Evolutionary conservation across 2,888 invertebrate genomes (phyloP), one percentile per base, ranked within the genome.

Genomic region (Caenorhabditis sp.): DNA sequence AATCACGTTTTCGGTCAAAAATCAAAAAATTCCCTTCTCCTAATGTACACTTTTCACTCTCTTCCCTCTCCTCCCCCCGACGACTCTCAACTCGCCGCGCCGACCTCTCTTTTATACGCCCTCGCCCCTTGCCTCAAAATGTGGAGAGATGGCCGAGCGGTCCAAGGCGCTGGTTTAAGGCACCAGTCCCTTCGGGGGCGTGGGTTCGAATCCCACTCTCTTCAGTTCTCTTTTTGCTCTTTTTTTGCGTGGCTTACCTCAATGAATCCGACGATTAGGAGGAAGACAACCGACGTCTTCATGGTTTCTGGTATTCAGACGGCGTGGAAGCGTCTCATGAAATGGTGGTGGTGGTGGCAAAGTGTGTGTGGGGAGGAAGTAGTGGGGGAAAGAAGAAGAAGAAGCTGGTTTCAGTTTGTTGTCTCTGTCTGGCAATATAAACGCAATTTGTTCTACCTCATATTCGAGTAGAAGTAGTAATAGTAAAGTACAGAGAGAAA

Each of bases 91-190:
- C 54, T 56, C 28, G 26, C 2, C 28, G 2, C n/a, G 47, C 47
- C 47, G n/a, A 26, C 95, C 95, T 95, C 92, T 90, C 95, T 95
- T 95, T 95, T 95, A 95, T 95, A 95, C 95, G 95, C 95, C 95
- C 95, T 95, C 95, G 95, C 95, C 95, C 95, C 95, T 88, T 88
- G 85, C 84, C 56, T 82, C 82, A 85, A 83, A 31, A 19, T 8
- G 38, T 51, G 79, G 79, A 80, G 87, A 88, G 88, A 88, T 95
- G 95, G 95, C 95, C 95, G 95, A 95, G 95, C 95, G 95, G 95
- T 95, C 95, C 95, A 95, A 95, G 95, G 95, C 95, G 95, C 95
- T 95, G 95, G 95, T 95, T 95, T 95, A 95, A 95, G 95, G 95
- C 95, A 87, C 89, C 88, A 95, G 95, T 95, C 95, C 95, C 95